Evolutionary conservation across 2,113 vertebrate genomes (phyloP).

Genomic region (Phaetusa simplex): DNA sequence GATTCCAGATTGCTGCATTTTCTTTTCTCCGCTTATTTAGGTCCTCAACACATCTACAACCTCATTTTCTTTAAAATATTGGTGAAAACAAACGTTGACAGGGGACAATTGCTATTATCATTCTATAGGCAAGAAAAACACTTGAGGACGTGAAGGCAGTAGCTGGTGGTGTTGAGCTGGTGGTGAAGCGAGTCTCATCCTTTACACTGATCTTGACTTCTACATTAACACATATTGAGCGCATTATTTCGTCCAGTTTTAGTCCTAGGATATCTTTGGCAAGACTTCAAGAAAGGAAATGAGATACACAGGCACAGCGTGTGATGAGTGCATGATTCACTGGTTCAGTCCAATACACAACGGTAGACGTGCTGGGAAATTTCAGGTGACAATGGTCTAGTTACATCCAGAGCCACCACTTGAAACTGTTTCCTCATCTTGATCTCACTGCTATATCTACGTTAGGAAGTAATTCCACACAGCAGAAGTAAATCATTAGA

Average conservation of each 20-base stretch:
- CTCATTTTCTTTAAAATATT: background rate
- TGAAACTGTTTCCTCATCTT: background rate
- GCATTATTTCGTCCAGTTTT: background rate
- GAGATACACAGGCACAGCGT: background rate
- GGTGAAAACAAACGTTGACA: background rate
- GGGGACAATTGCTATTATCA: background rate
- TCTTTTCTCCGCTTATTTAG: background rate
- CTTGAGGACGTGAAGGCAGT: background rate
- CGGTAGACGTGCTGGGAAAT: background rate
- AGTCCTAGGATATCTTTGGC: background rate
- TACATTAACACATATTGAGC: accelerated
- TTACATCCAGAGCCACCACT: background rate
- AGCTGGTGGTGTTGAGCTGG: background rate
- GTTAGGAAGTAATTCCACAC: background rate
- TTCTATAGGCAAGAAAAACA: background rate
- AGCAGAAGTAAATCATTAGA: background rate
- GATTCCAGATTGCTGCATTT: background rate
- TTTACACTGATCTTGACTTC: background rate
- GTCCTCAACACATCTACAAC: background rate
- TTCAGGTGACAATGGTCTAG: background rate
- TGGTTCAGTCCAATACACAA: background rate
- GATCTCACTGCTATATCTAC: background rate
- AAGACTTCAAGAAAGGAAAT: background rate
- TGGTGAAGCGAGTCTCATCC: background rate
- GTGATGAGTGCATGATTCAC: background rate